phyloP scores from a whole-genome alignment of 2,888 invertebrate genomes.

The Ectobius pallidus region DNA sequence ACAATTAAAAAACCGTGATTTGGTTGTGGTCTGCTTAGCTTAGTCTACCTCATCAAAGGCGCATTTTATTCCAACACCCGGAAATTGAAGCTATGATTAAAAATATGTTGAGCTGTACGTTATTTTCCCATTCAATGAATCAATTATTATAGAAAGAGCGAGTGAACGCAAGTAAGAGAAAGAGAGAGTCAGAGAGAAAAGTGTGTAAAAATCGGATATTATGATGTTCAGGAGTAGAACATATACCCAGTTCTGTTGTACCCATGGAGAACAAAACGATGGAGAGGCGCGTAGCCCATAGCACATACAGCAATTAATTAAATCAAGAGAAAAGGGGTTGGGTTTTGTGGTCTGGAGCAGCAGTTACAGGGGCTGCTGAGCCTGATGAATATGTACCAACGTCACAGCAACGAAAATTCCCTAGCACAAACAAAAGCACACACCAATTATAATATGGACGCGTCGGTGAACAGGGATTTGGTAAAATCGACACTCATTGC shows the following conservation, averaged over 20 bases:
- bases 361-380: background rate
- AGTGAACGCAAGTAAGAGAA: too few species aligned
- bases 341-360: conserved; percentile 2
- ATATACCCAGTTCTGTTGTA: background rate
- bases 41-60: too few species aligned
- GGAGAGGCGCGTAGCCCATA: background rate
- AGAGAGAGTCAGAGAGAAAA: too few species aligned
- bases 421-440: background rate
- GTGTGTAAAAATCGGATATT: background rate
- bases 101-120: background rate
- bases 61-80: too few species aligned
- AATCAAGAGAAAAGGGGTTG: conserved; percentile 2
- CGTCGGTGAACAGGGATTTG: background rate
- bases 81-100: background rate
- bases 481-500: background rate
- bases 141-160: background rate
- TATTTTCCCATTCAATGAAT: background rate
- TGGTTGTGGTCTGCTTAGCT: too few species aligned
- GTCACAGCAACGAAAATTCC: background rate
- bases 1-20: too few species aligned
- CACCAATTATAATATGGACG: conserved; percentile 9
- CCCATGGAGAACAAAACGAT: background rate
- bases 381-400: background rate
- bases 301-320: conserved; percentile 21
- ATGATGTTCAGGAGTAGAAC: background rate